Evolutionary conservation across 1,140 invertebrate species (phyloP), one percentile per base, ranked within the genome.

Genomic region (Pseudachorutes palmiensis): DNA sequence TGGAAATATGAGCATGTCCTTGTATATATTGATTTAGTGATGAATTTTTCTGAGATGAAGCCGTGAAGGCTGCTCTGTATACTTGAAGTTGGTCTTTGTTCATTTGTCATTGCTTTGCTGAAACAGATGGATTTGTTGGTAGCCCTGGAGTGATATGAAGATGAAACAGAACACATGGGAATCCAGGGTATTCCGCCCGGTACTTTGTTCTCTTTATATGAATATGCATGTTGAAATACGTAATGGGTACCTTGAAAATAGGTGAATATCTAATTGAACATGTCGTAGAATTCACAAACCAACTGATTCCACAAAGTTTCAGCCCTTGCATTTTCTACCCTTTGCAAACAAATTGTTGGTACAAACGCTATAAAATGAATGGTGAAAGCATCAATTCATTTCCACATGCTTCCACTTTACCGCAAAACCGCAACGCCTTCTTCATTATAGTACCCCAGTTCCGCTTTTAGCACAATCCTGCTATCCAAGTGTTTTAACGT

Each of bases 241-340:
- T 19, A 55, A 14, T 14, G 24, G 51, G 51, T 55, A 55, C 51
- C 51, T 55, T 24, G 24, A 19, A 55, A 55, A 55, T 19, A 55
- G 14, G 51, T 55, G 51, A 55, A 55, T 55, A 55, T 24, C 24
- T 19, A 55, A 55, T 55, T 55, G 51, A 55, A 24, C 51, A 55
- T 26, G 51, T 55, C 51, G 51, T 55, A 26, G 51, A 55, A n/a
- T n/a, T n/a, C n/a, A n/a, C n/a, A n/a, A n/a, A n/a, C n/a, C n/a
- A n/a, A n/a, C n/a, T n/a, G n/a, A n/a, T n/a, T n/a, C n/a, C n/a
- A n/a, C n/a, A n/a, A n/a, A n/a, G n/a, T n/a, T n/a, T n/a, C n/a
- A n/a, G n/a, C n/a, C n/a, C n/a, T n/a, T n/a, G n/a, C n/a, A n/a
- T n/a, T n/a, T n/a, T n/a, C n/a, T n/a, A n/a, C n/a, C n/a, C n/a